Evolutionary conservation across 1,140 invertebrate species (phyloP), one percentile per base, ranked within the genome.

Genomic region (Drosophila littoralis): DNA sequence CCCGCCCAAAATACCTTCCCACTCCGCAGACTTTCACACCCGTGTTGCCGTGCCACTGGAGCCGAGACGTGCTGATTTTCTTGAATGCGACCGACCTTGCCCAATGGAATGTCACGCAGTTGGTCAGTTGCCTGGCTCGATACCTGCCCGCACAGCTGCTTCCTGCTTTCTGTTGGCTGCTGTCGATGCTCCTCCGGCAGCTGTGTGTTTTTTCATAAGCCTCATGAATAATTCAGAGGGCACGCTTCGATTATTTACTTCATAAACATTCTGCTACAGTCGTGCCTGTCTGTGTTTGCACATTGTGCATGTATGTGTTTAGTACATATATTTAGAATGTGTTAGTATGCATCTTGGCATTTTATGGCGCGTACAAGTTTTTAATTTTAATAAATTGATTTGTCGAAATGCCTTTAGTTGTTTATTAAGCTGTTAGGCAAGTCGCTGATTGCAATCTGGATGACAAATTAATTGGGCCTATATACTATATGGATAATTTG

Each of bases 161-260:
- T 52, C 61, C 61, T 65, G 61, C 69, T 66, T 52, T 54, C 59
- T 52, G 70, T 40, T 45, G 70, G 40, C 46, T 46, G 40, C 63
- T 72, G 48, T 38, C 17, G 15, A 10, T 43, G 45, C 38, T 68
- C 35, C 66, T 58, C 33, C 36, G 54, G 38, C 64, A 65, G 46
- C 52, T 61, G 63, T 64, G 68, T 66, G 51, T 64, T 79, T 86
- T 89, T 89, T 67, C 77, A 89, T 89, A 89, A 89, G 81, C 50
- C 70, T 90, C 84, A 89, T 89, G 81, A 89, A 89, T 89, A 75
- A 89, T 89, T 89, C 84, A 89, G 71, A 43, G 67, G 54, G 77
- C 84, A 90, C 67, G 84, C 84, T 89, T 89, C 84, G 84, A 89
- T 89, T 89, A 89, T 89, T 89, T 89, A 83, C 84, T 89, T 80